These are phyloP conservation scores for Gryllus bimaculatus DNA, from an alignment of 1,140 invertebrate species.

Conservation along the genomic window DNA sequence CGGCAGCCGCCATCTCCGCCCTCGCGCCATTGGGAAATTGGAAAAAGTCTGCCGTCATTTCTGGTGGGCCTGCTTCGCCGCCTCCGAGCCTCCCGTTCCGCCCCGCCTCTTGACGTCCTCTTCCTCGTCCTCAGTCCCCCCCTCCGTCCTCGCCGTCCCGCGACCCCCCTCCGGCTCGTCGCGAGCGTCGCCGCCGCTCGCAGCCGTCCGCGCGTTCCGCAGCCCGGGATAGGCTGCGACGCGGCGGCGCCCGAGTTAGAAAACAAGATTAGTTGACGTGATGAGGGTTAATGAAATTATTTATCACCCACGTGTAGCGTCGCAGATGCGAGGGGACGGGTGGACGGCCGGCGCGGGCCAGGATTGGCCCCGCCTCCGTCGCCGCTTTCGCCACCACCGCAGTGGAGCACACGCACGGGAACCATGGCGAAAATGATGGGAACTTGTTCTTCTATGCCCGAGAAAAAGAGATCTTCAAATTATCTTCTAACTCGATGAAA, in stretches of 20 bases:
- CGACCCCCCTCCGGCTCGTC: neutral
- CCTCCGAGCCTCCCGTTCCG: neutral
- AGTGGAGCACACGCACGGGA: too few species aligned
- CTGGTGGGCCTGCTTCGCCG: neutral
- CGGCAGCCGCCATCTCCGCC: too few species aligned
- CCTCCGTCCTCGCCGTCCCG: neutral
- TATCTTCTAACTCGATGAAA: too few species aligned
- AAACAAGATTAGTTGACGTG: neutral
- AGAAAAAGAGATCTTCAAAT: too few species aligned
- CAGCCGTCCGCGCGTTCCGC: too few species aligned
- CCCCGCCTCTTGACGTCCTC: neutral
- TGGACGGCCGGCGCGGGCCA: too few species aligned
- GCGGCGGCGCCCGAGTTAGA: neutral
- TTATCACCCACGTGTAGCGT: slow-evolving; percentile 3
- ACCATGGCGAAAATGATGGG: too few species aligned
- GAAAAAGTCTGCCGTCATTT: neutral
- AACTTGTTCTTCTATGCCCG: too few species aligned
- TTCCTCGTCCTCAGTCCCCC: too few species aligned
- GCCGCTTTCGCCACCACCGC: too few species aligned
- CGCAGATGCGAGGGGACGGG: neutral
- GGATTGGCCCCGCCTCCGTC: neutral
- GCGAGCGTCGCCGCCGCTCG: too few species aligned
- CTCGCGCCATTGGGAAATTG: neutral
- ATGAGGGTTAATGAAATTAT: slow-evolving; percentile 5
- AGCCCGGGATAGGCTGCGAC: neutral